Conservation (phyloP, 1,140 invertebrate species). For the Whitmania pigra region DNA sequence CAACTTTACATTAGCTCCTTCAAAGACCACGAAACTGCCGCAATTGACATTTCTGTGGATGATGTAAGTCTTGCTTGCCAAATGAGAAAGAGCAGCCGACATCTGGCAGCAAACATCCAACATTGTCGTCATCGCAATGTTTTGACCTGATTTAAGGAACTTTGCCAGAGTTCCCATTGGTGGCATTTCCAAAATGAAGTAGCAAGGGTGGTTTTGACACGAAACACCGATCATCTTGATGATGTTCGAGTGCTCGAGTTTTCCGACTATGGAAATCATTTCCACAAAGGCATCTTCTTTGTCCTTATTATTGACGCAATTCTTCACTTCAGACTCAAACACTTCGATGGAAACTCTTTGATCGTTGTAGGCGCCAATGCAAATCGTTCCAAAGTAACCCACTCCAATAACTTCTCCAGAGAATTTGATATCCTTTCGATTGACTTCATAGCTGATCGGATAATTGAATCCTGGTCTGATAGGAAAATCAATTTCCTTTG, state of each 20-base stretch:
- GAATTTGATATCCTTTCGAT: too few species aligned
- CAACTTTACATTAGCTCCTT: not conserved
- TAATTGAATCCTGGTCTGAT: slow-evolving; percentile 23
- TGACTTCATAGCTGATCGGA: not conserved
- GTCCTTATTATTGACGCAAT: not conserved
- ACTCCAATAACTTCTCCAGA: slow-evolving; percentile 20
- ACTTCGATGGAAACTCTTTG: slow-evolving; percentile 7
- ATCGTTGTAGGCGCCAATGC: slow-evolving; percentile 7
- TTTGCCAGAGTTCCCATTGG: slow-evolving; percentile 15
- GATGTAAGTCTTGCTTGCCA: slow-evolving; percentile 20
- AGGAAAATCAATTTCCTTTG: slow-evolving; percentile 12
- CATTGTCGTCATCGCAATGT: slow-evolving; percentile 5
- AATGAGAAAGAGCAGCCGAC: slow-evolving; percentile 18
- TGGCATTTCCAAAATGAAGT: slow-evolving; percentile 14
- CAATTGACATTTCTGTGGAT: slow-evolving; percentile 22
- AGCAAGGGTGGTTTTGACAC: slow-evolving; percentile 18
- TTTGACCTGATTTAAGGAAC: slow-evolving; percentile 16
- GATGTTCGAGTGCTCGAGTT: slow-evolving; percentile 19
- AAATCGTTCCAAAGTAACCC: slow-evolving; percentile 23
- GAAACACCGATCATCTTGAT: slow-evolving; percentile 19
- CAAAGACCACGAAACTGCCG: slow-evolving; percentile 17
- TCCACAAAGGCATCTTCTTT: slow-evolving; percentile 23
- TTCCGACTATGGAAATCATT: slow-evolving; percentile 14
- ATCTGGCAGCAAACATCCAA: slow-evolving; percentile 19
- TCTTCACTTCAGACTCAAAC: slow-evolving; percentile 15